phyloP scores from a whole-genome alignment of 2,888 invertebrate species.

The Germaria angustata region DNA sequence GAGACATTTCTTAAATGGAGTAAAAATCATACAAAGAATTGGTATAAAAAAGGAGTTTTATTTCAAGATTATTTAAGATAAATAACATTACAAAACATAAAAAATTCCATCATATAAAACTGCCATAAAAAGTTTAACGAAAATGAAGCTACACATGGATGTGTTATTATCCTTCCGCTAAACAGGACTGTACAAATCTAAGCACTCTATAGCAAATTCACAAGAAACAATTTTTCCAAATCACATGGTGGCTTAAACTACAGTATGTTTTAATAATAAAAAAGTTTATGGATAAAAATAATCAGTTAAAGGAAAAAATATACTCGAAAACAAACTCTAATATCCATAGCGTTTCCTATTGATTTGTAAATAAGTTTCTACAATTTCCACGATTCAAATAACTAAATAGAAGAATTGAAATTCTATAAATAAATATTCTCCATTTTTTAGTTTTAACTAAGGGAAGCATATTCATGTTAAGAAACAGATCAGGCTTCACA shows the following conservation, averaged over 20 bases:
- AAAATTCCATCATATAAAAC: too few species aligned
- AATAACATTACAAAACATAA: background rate
- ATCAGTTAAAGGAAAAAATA: background rate
- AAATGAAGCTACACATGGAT: too few species aligned
- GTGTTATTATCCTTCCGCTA: too few species aligned
- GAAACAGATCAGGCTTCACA: too few species aligned
- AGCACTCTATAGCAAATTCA: background rate
- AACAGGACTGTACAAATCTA: background rate
- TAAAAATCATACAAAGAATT: background rate
- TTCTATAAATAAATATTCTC: too few species aligned
- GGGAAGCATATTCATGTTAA: too few species aligned
- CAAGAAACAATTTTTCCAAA: background rate
- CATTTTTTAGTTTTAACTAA: too few species aligned
- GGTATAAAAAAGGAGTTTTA: background rate
- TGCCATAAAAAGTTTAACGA: too few species aligned
- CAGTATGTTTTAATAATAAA: background rate
- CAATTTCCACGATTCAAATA: too few species aligned
- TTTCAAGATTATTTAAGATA: background rate
- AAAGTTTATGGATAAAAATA: background rate
- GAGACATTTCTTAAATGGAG: constrained; percentile 18
- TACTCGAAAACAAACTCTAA: background rate
- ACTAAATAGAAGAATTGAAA: too few species aligned
- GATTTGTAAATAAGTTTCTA: too few species aligned
- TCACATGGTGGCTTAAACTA: background rate
- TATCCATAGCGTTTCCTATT: background rate